Percentiles rank a stretch among this genome's conserved stretches.
Evolutionary conservation across 2,113 vertebrate genomes (phyloP).

Genomic region (Murina feae): DNA sequence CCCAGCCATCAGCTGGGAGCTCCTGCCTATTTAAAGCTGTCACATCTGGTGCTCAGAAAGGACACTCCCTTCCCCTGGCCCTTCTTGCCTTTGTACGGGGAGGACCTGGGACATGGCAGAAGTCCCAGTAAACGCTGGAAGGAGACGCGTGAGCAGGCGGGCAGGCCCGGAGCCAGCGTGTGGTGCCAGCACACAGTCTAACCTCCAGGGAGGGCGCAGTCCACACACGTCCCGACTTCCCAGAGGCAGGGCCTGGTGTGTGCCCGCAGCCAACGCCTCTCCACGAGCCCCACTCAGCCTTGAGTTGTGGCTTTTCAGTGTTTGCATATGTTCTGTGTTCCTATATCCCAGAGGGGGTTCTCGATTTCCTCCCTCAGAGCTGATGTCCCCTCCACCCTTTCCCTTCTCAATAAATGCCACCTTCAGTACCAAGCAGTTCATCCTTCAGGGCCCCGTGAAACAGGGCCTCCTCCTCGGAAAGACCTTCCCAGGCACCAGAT

Average conservation of each 20-base stretch:
- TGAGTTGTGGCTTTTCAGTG: neutral
- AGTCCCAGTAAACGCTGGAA: conserved; percentile 49
- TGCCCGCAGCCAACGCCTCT: neutral
- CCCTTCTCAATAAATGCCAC: neutral
- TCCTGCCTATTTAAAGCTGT: conserved; percentile 19
- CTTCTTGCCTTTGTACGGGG: conserved; percentile 33
- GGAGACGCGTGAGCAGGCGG: neutral
- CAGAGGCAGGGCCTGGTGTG: neutral
- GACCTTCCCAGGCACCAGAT: neutral
- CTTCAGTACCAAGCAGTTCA: neutral
- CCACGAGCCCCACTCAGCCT: neutral
- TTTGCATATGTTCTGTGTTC: neutral
- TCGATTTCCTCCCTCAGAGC: neutral
- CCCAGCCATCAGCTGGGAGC: neutral
- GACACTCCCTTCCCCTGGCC: conserved; percentile 52
- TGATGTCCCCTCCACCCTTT: neutral
- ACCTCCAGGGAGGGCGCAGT: conserved; percentile 55
- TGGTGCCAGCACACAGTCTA: conserved; percentile 30
- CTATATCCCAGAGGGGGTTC: neutral
- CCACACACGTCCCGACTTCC: conserved; percentile 25
- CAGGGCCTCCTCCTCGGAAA: neutral
- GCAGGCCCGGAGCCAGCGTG: neutral
- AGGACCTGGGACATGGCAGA: conserved; percentile 53
- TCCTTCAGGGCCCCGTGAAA: neutral
- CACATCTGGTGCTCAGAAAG: neutral